Evolutionary conservation across 2,797 vertebrate genomes (phyloP), one percentile per base, ranked within the genome.

Genomic region (Tokudaia muenninki): DNA sequence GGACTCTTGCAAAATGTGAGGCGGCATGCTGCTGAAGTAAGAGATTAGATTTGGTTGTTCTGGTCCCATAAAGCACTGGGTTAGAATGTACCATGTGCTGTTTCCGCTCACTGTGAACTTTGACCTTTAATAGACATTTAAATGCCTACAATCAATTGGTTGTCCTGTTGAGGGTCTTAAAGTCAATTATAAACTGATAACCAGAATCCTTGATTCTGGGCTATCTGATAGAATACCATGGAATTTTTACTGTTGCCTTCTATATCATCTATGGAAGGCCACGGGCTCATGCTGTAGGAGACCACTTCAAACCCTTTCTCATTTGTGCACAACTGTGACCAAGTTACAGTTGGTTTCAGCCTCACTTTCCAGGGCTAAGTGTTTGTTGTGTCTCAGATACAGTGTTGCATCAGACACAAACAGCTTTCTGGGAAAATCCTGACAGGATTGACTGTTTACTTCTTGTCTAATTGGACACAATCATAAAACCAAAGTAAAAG

Each of bases 401-500:
- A 65, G 44, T 81, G 1, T 80, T 1, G 3, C 19, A 7, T 84
- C 89, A 34, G 55, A 86, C 75, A 88, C 67, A 91, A 72, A 55
- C 70, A 80, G 74, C 77, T 96, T 75, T 74, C 61, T 87, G 55
- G 37, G 55, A 67, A 77, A 95, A 16, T 61, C 72, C 79, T n/a
- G 37, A 79, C 55, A 61, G 34, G 21, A 82, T 61, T 74, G 47
- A 41, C 63, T n/a, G 13, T 91, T 91, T 65, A 34, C 41, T 90
- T 67, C 50, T 93, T 44, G 4, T 50, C 80, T 93, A 67, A 82
- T 81, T 92, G 82, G 92, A 47, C 88, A 34, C 90, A 57, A 81
- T 72, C 37, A 59, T 79, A 87, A 94, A 95, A 89, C n/a, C 63
- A 83, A 87, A 93, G 84, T 93, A 14, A 84, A 97, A 63, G 70